Evolutionary conservation across 2,888 invertebrate species (phyloP).

Genomic region (Cartodere bifasciata): DNA sequence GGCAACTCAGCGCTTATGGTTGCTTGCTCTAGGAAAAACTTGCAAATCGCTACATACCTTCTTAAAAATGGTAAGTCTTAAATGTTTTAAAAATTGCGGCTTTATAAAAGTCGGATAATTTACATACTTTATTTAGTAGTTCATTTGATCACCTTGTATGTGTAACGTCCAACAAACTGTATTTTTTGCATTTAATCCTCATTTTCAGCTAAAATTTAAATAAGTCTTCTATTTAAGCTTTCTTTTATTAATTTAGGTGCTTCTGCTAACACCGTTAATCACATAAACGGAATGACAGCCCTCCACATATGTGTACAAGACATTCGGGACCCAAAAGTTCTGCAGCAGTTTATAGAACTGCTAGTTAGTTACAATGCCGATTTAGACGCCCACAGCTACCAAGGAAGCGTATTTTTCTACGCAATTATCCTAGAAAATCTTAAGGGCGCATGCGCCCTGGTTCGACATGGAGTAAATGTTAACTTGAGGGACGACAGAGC

Average conservation of each 20-base stretch:
- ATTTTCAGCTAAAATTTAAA: no score
- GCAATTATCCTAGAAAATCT: constrained; percentile 34
- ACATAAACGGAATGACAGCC: constrained; percentile 35
- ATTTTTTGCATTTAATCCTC: no score
- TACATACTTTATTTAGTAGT: neutral
- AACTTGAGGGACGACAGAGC: constrained; percentile 45
- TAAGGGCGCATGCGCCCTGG: constrained; percentile 41
- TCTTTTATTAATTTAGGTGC: constrained; percentile 23
- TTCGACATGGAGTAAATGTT: constrained; percentile 50
- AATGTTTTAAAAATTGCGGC: constrained; percentile 7
- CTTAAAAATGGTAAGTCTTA: constrained; percentile 40
- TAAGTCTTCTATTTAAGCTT: no score
- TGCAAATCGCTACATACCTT: constrained; percentile 40
- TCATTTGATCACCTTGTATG: no score
- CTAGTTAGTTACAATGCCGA: constrained; percentile 28
- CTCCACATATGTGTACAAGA: constrained; percentile 51
- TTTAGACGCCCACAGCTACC: constrained; percentile 29
- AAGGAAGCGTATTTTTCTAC: constrained; percentile 35
- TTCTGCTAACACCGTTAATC: constrained; percentile 28
- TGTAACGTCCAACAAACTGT: no score
- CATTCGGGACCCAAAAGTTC: constrained; percentile 37
- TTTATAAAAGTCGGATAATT: constrained; percentile 2
- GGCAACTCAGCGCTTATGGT: constrained; percentile 58
- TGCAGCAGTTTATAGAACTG: constrained; percentile 40
- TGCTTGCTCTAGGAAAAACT: constrained; percentile 35